Conservation (phyloP, 2,888 invertebrate species). For the Opisthograptis luteolata region DNA sequence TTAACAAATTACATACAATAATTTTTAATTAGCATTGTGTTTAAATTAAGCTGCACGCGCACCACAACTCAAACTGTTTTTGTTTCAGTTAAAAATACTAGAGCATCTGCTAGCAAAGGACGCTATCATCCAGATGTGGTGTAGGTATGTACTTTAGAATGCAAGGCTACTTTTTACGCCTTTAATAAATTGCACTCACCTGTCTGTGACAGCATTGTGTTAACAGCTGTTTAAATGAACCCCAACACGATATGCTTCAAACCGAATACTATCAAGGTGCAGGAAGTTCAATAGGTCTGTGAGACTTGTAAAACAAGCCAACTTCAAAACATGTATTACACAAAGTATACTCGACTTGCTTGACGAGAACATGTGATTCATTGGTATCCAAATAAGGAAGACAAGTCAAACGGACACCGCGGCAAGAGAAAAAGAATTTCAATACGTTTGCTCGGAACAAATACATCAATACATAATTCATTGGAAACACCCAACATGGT, state of each 20-base stretch:
- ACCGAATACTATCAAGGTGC: slow-evolving; percentile 20
- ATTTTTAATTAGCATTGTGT: slow-evolving; percentile 17
- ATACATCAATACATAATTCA: slow-evolving; percentile 62
- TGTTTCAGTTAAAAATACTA: slow-evolving; percentile 5
- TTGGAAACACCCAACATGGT: slow-evolving; percentile 60
- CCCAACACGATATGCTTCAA: no score
- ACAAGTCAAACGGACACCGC: slow-evolving; percentile 47
- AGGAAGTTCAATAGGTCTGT: slow-evolving; percentile 27
- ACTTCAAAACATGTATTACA: slow-evolving; percentile 32
- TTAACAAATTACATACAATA: no score
- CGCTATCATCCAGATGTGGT: slow-evolving; percentile 8
- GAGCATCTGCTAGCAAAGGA: slow-evolving; percentile 22
- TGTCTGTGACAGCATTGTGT: slow-evolving; percentile 22
- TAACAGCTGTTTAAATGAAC: slow-evolving; percentile 29
- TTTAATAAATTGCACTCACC: slow-evolving; percentile 25
- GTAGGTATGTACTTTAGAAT: not conserved
- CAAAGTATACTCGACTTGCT: slow-evolving; percentile 42
- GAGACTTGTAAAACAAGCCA: slow-evolving; percentile 12
- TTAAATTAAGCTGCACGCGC: slow-evolving; percentile 5
- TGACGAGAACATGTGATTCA: slow-evolving; percentile 60
- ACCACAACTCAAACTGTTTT: not conserved
- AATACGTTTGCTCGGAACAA: slow-evolving; percentile 49
- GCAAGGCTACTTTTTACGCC: slow-evolving; percentile 23
- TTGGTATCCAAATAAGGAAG: slow-evolving; percentile 58
- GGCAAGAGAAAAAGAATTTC: slow-evolving; percentile 54